Evolutionary conservation across 2,888 invertebrate genomes (phyloP).

Genomic region (Priocnemis perturbator): DNA sequence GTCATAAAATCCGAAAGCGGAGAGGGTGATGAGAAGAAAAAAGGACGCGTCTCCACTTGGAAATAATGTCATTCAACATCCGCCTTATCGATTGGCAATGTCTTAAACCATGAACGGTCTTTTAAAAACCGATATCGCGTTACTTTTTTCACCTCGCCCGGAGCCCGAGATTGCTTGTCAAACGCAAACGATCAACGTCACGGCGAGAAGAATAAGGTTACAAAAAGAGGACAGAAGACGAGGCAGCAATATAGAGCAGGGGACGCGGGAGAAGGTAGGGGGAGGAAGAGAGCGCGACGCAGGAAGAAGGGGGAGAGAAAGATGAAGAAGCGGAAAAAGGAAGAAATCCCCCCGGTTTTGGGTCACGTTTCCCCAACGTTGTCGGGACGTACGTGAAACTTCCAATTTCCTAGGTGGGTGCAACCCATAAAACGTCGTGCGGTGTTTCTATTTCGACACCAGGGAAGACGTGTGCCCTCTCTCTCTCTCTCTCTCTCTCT

Average conservation of each 20-base stretch:
- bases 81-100: too few species aligned
- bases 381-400: conserved; percentile 48
- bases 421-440: conserved; percentile 44
- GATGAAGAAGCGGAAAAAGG: neutral
- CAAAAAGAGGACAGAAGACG: neutral
- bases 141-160: neutral
- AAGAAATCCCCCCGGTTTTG: conserved; percentile 15
- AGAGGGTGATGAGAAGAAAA: too few species aligned
- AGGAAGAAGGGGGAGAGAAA: neutral
- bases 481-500: conserved; percentile 11
- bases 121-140: too few species aligned
- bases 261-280: conserved; percentile 1
- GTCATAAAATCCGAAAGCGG: too few species aligned
- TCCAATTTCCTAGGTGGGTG: conserved; percentile 52
- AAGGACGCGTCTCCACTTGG: too few species aligned
- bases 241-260: too few species aligned
- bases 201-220: conserved; percentile 30
- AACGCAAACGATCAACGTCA: conserved; percentile 42
- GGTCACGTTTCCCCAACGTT: conserved; percentile 39
- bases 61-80: too few species aligned
- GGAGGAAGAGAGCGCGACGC: neutral
- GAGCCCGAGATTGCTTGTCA: conserved; percentile 37
- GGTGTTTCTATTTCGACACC: conserved; percentile 43
- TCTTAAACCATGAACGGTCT: too few species aligned
- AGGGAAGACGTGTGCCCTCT: conserved; percentile 16